A percentile compares a stretch with the other conserved stretches of the same genome.
These are phyloP conservation scores for Syngnathus typhle DNA, from an alignment of 2,113 vertebrate genomes.

Conservation along the genomic window DNA sequence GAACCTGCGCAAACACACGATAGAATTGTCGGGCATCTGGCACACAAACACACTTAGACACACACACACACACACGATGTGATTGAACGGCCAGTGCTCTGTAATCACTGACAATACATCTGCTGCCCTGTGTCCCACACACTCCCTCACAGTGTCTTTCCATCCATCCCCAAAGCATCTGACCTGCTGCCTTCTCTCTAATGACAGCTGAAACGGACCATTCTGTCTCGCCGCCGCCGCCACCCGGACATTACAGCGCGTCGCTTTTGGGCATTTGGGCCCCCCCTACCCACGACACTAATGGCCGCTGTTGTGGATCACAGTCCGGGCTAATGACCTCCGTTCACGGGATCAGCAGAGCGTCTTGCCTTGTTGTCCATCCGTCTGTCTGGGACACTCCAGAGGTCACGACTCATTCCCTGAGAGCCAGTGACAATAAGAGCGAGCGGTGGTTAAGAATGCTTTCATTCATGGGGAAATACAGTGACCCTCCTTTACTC, in stretches of 20 bases:
- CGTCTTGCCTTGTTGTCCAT: slow-evolving; percentile 36
- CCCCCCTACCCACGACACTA: slow-evolving; percentile 20
- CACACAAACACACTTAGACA: too few species aligned
- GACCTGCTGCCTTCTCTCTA: slow-evolving; percentile 48
- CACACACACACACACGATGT: neutral
- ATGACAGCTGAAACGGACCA: slow-evolving; percentile 55
- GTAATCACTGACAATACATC: neutral
- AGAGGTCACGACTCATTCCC: slow-evolving; percentile 27
- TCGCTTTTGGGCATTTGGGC: slow-evolving; percentile 20
- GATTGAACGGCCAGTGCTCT: neutral
- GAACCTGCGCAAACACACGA: too few species aligned
- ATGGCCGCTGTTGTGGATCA: slow-evolving; percentile 55
- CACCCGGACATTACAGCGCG: slow-evolving; percentile 32
- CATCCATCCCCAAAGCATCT: slow-evolving; percentile 31
- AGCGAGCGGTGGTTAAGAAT: slow-evolving; percentile 30
- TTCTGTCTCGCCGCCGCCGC: slow-evolving; percentile 49
- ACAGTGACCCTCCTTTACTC: neutral
- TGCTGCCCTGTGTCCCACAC: neutral
- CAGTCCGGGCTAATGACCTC: slow-evolving; percentile 55
- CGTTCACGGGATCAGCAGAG: slow-evolving; percentile 21
- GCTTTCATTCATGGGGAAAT: slow-evolving; percentile 28
- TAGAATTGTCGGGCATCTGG: too few species aligned
- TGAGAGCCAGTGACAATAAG: slow-evolving; percentile 25
- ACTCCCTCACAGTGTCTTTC: neutral
- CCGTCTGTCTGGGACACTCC: slow-evolving; percentile 37